Evolutionary conservation across 2,113 vertebrate species (phyloP), one percentile per base, ranked within the genome.

Genomic region (Chionodraco myersi): DNA sequence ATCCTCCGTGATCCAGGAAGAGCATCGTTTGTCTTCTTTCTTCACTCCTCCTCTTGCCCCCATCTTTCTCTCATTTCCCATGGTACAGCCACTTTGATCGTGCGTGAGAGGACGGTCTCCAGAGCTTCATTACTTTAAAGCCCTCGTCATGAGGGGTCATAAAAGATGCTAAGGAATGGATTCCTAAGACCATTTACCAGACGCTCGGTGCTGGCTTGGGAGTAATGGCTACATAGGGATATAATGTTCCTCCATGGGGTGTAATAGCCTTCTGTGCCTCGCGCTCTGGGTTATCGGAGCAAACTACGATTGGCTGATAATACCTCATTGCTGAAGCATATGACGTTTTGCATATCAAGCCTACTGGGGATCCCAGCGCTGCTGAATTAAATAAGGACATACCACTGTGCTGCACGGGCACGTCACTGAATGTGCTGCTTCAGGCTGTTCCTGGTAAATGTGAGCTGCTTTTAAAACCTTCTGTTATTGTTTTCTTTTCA

Each of bases 61-160:
- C 58, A 73, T 92, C 85, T 75, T 88, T 84, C 86, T 81, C 85
- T 88, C 81, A 88, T 92, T 87, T 85, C 82, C 79, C 14, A 47
- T 62, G 75, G 71, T 72, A 61, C 60, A 74, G 80, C 79, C 77
- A 72, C 89, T 91, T 91, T 92, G 90, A 92, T 91, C 83, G 75
- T 59, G 60, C 59, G 30, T 72, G 64, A 73, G 84, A 85, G 78
- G 85, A 84, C 30, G 11, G 77, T 88, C 90, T 89, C 87, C 21
- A 26, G 89, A 89, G 90, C 90, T 92, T 92, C 90, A 93, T 91
- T 91, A 89, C 86, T 90, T 88, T 88, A 89, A 89, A 89, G 87
- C 82, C 77, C 82, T 84, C 80, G 77, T 85, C 59, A 79, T 86
- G 82, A 85, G 75, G 77, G 76, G 79, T 84, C 88, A 88, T 90